These are phyloP conservation scores for Cyanoramphus novaezelandiae DNA, from an alignment of 2,113 vertebrate genomes.

Conservation along the genomic window DNA sequence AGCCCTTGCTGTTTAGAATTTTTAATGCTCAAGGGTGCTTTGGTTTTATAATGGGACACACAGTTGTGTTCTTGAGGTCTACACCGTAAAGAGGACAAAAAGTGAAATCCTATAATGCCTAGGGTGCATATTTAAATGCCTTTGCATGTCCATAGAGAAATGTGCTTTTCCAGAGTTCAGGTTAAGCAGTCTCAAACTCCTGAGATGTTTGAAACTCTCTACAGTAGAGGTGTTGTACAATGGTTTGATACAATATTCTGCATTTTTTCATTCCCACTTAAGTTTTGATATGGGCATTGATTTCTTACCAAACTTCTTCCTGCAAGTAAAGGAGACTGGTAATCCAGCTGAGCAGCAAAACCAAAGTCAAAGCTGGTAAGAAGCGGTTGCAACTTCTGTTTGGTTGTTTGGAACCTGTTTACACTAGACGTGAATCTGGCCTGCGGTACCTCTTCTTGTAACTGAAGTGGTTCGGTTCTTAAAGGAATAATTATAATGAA, in stretches of 20 bases:
- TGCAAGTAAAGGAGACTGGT: constrained; percentile 59
- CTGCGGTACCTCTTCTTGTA: background rate
- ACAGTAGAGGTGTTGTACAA: constrained; percentile 52
- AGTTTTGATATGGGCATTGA: constrained; percentile 70
- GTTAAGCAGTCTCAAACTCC: constrained; percentile 66
- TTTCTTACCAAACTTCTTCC: constrained; percentile 56
- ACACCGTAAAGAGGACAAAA: constrained; percentile 13
- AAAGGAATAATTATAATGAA: constrained; percentile 27
- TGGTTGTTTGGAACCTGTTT: constrained; percentile 38
- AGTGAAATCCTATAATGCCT: background rate
- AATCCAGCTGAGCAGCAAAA: constrained; percentile 49
- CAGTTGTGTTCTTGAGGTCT: constrained; percentile 29
- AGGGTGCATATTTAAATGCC: constrained; percentile 64
- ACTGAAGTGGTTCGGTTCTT: background rate
- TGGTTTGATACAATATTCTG: constrained; percentile 70
- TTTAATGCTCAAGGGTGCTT: constrained; percentile 42
- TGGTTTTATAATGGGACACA: constrained; percentile 19
- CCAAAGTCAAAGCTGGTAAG: constrained; percentile 52
- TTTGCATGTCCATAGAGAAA: constrained; percentile 64
- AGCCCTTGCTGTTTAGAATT: constrained; percentile 46
- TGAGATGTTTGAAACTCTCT: constrained; percentile 67
- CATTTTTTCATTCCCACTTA: constrained; percentile 61
- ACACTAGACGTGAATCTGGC: background rate
- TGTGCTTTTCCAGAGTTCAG: constrained; percentile 63
- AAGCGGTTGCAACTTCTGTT: constrained; percentile 6